Evolutionary conservation across 2,797 vertebrate genomes (phyloP), one percentile per base, ranked within the genome.

Genomic region (Furcifer pardalis): DNA sequence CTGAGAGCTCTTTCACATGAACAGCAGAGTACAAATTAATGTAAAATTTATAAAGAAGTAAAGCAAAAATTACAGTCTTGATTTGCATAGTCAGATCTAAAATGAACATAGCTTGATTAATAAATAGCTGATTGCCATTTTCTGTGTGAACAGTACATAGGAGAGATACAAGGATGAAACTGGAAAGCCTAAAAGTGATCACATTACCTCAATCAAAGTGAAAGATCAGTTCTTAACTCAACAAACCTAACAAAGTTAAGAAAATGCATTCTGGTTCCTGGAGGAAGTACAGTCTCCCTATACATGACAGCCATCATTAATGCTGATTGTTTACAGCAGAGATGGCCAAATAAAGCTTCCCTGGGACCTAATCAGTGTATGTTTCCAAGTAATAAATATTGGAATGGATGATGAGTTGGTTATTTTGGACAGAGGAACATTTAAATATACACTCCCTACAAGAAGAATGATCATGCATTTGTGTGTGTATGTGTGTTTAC

Each of bases 281-380:
- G n/a, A 66, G n/a, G 17, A 60, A 84, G 27, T 46, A 92, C 92
- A 93, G 91, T 91, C 83, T 78, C 66, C 76, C 83, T 25, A 44
- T 13, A 80, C 56, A 46, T 63, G 35, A 56, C 4, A 25, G 9
- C 35, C 56, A 56, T 79, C 10, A 40, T 63, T 32, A 79, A 59
- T 52, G 46, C n/a, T 52, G 27, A 79, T 49, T 62, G 21, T 9
- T 52, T 63, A 40, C 23, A 15, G 30, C 13, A 65, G 44, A 62
- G 56, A 23, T 32, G n/a, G 10, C 9, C 59, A 52, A 44, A 27
- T 73, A 35, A 9, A 63, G 44, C 68, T 19, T 65, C 46, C n/a
- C 23, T 65, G 44, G 27, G 19, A 71, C 13, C n/a, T 69, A 10
- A 3, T 49, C 15, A 19, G 9, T n/a, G 13, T 40, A 19, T 35